Conservation (phyloP, 2,113 vertebrate genomes). For the Macrotus californicus region DNA sequence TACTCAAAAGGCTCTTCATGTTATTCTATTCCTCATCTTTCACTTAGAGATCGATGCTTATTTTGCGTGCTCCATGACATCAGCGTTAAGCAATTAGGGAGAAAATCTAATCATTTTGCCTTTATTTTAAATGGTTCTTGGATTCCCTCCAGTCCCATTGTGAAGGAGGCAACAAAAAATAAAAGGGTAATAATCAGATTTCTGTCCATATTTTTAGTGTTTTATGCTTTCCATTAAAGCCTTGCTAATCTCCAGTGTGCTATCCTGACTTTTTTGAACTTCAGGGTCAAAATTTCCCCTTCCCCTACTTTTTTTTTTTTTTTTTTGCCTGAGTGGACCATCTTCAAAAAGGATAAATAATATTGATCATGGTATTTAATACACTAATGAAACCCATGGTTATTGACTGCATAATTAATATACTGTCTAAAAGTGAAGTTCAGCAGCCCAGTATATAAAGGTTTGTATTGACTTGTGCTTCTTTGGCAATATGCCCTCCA, state of each 20-base stretch:
- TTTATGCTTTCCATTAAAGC: constrained; percentile 81
- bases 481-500: constrained; percentile 67
- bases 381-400: constrained; percentile 84
- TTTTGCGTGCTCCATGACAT: constrained; percentile 69
- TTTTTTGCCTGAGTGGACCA: constrained; percentile 57
- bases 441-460: constrained; percentile 75
- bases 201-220: constrained; percentile 77
- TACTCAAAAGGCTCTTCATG: constrained; percentile 34
- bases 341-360: constrained; percentile 82
- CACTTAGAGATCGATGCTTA: constrained; percentile 53
- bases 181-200: constrained; percentile 77
- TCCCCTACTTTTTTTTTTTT: neutral
- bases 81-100: constrained; percentile 72
- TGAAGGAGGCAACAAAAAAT: constrained; percentile 69
- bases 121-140: constrained; percentile 76
- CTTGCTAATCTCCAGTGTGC: constrained; percentile 64
- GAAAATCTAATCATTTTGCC: constrained; percentile 78
- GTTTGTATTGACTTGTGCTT: constrained; percentile 77
- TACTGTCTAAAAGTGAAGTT: constrained; percentile 83
- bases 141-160: constrained; percentile 78
- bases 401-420: constrained; percentile 87
- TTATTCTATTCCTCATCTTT: constrained; percentile 41
- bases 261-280: constrained; percentile 75
- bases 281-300: constrained; percentile 72
- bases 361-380: constrained; percentile 84